A percentile compares a stretch with the other conserved stretches of the same genome.
phyloP scores from a whole-genome alignment of 2,113 vertebrate species.

The Cynoglossus semilaevis region DNA sequence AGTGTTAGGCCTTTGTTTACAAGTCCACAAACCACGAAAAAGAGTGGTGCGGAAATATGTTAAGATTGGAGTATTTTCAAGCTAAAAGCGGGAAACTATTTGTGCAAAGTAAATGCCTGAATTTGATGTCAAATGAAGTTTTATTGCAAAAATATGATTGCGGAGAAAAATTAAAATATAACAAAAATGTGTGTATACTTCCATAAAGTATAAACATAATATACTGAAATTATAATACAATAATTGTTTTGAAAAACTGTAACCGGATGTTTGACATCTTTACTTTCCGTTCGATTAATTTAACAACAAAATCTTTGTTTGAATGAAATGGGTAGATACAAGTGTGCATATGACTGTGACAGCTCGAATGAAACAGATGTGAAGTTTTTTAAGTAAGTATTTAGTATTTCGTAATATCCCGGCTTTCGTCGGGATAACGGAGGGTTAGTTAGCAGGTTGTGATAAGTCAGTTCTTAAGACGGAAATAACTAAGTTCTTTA shows the following conservation, averaged over 20 bases:
- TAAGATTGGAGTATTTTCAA: neutral
- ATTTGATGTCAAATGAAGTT: neutral
- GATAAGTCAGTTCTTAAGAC: no score
- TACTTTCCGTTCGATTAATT: neutral
- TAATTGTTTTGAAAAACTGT: constrained; percentile 12
- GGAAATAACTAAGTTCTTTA: no score
- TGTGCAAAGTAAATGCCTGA: no score
- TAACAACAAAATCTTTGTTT: neutral
- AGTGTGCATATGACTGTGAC: constrained; percentile 60
- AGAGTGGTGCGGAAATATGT: constrained; percentile 2
- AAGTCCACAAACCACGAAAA: constrained; percentile 7
- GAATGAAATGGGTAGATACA: constrained; percentile 62
- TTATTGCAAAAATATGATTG: neutral
- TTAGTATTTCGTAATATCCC: neutral
- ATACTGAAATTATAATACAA: neutral
- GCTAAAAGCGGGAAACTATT: neutral
- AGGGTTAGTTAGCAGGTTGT: neutral
- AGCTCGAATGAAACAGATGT: constrained; percentile 42
- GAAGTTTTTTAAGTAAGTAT: constrained; percentile 70
- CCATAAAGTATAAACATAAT: neutral
- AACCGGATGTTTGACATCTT: constrained; percentile 26
- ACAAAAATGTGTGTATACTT: no score
- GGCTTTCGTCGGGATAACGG: neutral
- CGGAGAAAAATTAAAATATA: neutral
- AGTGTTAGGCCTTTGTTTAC: neutral